A percentile compares a stretch with the other conserved stretches of the same genome.
Evolutionary conservation across 2,797 vertebrate genomes (phyloP).

Genomic region (Melanotaenia parkinsoni): DNA sequence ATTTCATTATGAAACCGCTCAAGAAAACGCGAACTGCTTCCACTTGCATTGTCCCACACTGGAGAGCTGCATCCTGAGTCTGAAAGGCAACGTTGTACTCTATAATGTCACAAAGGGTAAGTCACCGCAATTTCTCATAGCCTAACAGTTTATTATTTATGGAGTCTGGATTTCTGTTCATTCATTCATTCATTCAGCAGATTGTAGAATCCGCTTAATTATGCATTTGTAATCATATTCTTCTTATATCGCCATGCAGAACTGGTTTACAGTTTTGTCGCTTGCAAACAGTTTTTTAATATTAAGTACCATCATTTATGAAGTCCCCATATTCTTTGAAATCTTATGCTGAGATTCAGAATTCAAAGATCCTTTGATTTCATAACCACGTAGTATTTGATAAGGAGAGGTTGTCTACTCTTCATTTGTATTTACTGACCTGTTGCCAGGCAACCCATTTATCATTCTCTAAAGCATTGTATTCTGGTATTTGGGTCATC

Average conservation of each 20-base stretch:
- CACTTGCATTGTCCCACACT: conserved; percentile 90
- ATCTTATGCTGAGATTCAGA: not conserved
- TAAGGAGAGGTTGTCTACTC: not conserved
- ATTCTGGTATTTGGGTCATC: not conserved
- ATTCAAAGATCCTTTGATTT: not conserved
- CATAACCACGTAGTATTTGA: not conserved
- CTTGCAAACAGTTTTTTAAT: not conserved
- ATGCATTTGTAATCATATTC: no score
- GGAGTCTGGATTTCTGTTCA: no score
- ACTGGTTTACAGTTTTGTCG: not conserved
- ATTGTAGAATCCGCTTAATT: no score
- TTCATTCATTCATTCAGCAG: no score
- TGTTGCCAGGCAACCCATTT: no score
- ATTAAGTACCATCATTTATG: not conserved
- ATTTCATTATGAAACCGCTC: conserved; percentile 86
- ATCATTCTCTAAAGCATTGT: not conserved
- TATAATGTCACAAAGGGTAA: conserved; percentile 93
- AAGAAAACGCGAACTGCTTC: conserved; percentile 88
- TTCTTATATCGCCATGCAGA: not conserved
- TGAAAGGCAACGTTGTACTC: conserved; percentile 84
- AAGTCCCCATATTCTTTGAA: not conserved
- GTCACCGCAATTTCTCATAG: not conserved
- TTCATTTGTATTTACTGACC: not conserved
- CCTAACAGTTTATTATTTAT: no score
- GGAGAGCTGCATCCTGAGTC: conserved; percentile 90